These are phyloP conservation scores for Pachydiplax longipennis DNA, from an alignment of 2,888 invertebrate species.

Conservation along the genomic window DNA sequence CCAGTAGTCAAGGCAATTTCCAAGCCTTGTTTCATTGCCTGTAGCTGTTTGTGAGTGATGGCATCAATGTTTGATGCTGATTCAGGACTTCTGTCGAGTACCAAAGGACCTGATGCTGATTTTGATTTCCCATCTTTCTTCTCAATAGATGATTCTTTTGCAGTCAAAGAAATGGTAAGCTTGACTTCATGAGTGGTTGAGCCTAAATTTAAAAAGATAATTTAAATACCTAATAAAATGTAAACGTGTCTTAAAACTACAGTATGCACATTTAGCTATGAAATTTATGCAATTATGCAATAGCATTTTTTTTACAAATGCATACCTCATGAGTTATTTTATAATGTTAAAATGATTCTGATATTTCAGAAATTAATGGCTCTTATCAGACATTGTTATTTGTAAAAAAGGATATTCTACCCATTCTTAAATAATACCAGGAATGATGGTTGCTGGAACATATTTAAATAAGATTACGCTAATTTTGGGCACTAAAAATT, in stretches of 20 bases:
- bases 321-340: too few species aligned
- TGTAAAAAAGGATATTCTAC: too few species aligned
- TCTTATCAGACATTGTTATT: too few species aligned
- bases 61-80: slow-evolving; percentile 71
- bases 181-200: slow-evolving; percentile 68
- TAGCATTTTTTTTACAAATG: not conserved
- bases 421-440: too few species aligned
- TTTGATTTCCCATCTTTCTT: not conserved
- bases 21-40: slow-evolving; percentile 77
- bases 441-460: too few species aligned
- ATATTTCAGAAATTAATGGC: too few species aligned
- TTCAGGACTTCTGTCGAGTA: slow-evolving; percentile 73
- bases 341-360: too few species aligned
- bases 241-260: too few species aligned
- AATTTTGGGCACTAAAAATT: too few species aligned
- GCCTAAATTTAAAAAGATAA: slow-evolving; percentile 47
- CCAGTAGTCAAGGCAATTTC: slow-evolving; percentile 77
- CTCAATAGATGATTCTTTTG: slow-evolving; percentile 54
- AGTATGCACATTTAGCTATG: too few species aligned
- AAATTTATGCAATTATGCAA: not conserved
- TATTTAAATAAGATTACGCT: too few species aligned
- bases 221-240: not conserved
- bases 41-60: slow-evolving; percentile 71
- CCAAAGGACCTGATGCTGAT: slow-evolving; percentile 53
- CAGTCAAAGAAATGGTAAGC: slow-evolving; percentile 69